These are phyloP conservation scores for Ammodytes marinus DNA, from an alignment of 2,113 vertebrate genomes.

Conservation along the genomic window DNA sequence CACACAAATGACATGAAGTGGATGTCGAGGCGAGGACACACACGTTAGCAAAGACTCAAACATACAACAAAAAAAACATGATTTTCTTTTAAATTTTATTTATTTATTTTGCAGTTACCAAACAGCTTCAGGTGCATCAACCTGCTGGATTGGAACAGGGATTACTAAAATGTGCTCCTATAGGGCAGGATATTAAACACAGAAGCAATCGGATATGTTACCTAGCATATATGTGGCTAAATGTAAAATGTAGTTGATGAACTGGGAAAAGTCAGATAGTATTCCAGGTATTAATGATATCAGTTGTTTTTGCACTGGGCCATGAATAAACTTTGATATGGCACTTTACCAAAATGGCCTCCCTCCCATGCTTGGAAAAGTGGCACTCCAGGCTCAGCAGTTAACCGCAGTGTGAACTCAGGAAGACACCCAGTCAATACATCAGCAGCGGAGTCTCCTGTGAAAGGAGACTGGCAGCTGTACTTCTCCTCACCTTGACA, in stretches of 20 bases:
- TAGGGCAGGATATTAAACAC: neutral
- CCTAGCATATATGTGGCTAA: neutral
- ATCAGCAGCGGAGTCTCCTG: conserved; percentile 46
- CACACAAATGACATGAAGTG: neutral
- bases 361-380: neutral
- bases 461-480: conserved; percentile 58
- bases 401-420: conserved; percentile 65
- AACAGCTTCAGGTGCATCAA: neutral
- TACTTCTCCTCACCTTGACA: conserved; percentile 77
- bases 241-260: neutral
- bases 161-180: neutral
- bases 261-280: neutral
- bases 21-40: neutral
- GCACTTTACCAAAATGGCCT: neutral
- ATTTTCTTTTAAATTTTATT: no score
- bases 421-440: conserved; percentile 58
- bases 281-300: neutral
- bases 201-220: neutral
- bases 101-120: neutral
- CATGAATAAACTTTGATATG: neutral
- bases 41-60: neutral
- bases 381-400: conserved; percentile 31
- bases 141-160: no score
- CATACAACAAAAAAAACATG: neutral
- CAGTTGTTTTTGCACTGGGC: neutral